Conservation (phyloP, 2,888 invertebrate genomes). For the Nyleta sp. region DNA sequence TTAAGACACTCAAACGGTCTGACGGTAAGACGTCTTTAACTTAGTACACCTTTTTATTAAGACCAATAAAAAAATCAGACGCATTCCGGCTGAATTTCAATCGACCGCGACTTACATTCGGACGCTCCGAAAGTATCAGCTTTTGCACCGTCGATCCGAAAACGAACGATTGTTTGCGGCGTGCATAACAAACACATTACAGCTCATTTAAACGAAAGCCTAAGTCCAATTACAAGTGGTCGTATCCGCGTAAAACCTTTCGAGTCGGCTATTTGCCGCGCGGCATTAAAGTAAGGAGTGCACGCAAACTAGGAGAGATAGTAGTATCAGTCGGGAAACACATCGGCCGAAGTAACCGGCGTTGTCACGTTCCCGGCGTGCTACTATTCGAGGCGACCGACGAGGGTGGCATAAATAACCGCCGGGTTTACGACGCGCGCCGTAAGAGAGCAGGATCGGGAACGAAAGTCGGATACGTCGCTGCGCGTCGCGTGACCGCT, state of each 20-base stretch:
- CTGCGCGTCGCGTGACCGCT: slow-evolving; percentile 70
- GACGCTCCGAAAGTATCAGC: no score
- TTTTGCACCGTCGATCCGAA: no score
- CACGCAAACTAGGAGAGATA: slow-evolving; percentile 48
- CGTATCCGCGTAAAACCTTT: slow-evolving; percentile 8
- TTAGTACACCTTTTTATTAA: no score
- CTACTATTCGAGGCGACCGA: slow-evolving; percentile 77
- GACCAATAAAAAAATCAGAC: no score
- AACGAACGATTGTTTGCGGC: no score
- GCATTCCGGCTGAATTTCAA: no score
- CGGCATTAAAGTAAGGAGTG: slow-evolving; percentile 34
- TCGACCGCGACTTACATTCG: no score
- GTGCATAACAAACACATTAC: neutral
- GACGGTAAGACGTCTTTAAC: no score
- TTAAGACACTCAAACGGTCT: no score
- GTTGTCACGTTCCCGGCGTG: slow-evolving; percentile 79
- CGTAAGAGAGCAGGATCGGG: slow-evolving; percentile 47
- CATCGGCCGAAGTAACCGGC: slow-evolving; percentile 74
- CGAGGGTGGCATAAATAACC: slow-evolving; percentile 82
- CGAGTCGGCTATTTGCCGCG: no score
- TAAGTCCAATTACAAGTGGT: slow-evolving; percentile 27
- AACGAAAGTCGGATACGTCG: slow-evolving; percentile 54
- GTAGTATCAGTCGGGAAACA: slow-evolving; percentile 65
- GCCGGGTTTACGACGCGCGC: slow-evolving; percentile 77
- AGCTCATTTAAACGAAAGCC: slow-evolving; percentile 21